These are phyloP conservation scores for Bombycilla garrulus DNA, from an alignment of 2,113 vertebrate genomes.

Conservation along the genomic window DNA sequence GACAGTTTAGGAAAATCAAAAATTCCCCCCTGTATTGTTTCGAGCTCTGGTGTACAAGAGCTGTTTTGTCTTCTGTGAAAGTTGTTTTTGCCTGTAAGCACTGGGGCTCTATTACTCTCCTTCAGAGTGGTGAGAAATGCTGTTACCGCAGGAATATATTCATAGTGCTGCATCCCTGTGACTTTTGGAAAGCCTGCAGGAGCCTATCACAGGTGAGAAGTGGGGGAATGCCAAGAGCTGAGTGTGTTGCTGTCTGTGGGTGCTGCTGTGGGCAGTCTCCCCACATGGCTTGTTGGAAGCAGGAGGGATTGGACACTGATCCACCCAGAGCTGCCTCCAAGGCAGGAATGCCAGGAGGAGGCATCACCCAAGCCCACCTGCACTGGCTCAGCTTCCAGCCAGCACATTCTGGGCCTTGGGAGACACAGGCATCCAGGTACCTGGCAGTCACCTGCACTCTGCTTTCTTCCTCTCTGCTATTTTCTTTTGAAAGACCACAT, in stretches of 20 bases:
- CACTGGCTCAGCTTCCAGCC: background rate
- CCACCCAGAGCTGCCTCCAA: background rate
- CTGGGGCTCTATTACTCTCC: background rate
- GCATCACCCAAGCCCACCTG: background rate
- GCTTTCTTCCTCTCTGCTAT: background rate
- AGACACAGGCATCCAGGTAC: background rate
- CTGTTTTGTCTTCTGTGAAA: slow-evolving; percentile 41
- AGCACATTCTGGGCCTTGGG: background rate
- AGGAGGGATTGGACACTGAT: background rate
- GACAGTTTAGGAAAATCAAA: slow-evolving; percentile 43
- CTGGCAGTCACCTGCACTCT: background rate
- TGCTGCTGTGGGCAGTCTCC: background rate
- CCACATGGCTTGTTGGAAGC: background rate
- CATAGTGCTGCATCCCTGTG: background rate
- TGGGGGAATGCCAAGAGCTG: background rate
- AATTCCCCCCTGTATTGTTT: slow-evolving; percentile 43
- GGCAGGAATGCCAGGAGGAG: background rate
- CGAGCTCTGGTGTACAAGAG: slow-evolving; percentile 5
- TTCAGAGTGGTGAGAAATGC: slow-evolving; percentile 3
- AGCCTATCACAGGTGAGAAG: fast-evolving
- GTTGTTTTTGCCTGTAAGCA: slow-evolving; percentile 45
- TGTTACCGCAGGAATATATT: background rate
- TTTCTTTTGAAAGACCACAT: background rate
- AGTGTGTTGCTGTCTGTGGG: fast-evolving
- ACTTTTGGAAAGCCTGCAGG: background rate